Evolutionary conservation across 2,797 vertebrate genomes (phyloP).

Genomic region (Peromyscus nudipes): DNA sequence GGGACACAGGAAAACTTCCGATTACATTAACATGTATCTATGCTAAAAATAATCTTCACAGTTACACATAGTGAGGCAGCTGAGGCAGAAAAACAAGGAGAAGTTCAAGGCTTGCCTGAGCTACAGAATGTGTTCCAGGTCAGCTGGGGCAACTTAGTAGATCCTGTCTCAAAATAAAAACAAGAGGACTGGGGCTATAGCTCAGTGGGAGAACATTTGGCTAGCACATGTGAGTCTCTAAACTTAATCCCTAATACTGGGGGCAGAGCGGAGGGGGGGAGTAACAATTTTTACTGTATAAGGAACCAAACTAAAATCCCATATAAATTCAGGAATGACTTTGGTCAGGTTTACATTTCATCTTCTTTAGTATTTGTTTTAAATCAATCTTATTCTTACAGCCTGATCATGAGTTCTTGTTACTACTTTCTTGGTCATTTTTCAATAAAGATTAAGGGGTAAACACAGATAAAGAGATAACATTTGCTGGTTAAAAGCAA

Average conservation of each 20-base stretch:
- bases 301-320: constrained; percentile 54
- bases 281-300: constrained; percentile 7
- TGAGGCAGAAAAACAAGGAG: background rate
- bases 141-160: background rate
- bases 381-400: constrained; percentile 36
- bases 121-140: background rate
- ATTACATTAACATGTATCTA: background rate
- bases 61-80: background rate
- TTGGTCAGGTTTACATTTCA: background rate
- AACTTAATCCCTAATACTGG: background rate
- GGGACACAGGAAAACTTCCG: background rate
- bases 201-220: background rate
- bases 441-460: constrained; percentile 47
- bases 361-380: constrained; percentile 37
- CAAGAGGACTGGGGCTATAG: background rate
- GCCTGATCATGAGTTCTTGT: background rate
- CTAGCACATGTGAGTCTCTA: background rate
- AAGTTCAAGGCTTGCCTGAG: background rate
- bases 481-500: constrained; percentile 12
- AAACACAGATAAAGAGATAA: constrained; percentile 60
- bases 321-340: constrained; percentile 6
- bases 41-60: constrained; percentile 31
- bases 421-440: constrained; percentile 4
- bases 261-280: fast-evolving
- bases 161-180: background rate